A percentile compares a stretch with the other conserved stretches of the same genome.
Conservation (phyloP, 2,797 vertebrate genomes). For the Limnodromus scolopaceus region DNA sequence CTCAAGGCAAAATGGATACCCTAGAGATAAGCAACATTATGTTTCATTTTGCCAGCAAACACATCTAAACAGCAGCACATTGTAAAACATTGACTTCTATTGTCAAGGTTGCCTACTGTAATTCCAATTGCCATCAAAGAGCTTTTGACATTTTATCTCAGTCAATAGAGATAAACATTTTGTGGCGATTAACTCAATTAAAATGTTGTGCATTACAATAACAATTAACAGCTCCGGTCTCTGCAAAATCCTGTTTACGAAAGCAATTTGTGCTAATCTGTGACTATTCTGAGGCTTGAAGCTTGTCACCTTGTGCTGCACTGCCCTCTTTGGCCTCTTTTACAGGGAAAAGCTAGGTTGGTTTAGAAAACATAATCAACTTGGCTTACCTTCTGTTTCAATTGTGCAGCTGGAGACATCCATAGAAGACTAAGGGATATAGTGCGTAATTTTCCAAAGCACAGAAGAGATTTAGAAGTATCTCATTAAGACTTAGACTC, state of each 20-base stretch:
- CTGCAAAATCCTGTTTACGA: slow-evolving; percentile 15
- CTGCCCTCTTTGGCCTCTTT: slow-evolving; percentile 65
- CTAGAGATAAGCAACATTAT: not conserved
- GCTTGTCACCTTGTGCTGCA: slow-evolving; percentile 36
- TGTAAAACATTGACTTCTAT: slow-evolving; percentile 24
- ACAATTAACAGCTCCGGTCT: not conserved
- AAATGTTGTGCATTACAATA: slow-evolving; percentile 48
- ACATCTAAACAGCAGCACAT: not conserved
- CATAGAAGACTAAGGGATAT: not conserved
- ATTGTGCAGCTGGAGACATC: not conserved
- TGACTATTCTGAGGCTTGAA: not conserved
- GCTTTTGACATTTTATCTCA: slow-evolving; percentile 52
- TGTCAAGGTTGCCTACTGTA: slow-evolving; percentile 26
- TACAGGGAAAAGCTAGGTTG: not conserved
- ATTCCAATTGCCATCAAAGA: slow-evolving; percentile 41
- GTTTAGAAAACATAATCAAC: slow-evolving; percentile 3
- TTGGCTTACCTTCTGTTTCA: not conserved
- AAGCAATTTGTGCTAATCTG: slow-evolving; percentile 29
- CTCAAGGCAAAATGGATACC: slow-evolving; percentile 19
- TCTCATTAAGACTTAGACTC: slow-evolving; percentile 3
- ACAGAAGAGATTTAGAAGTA: not conserved
- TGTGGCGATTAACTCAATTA: slow-evolving; percentile 33
- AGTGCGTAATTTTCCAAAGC: slow-evolving; percentile 11
- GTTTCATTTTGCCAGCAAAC: not conserved
- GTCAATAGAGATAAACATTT: slow-evolving; percentile 30